Percentiles rank a stretch among this genome's conserved stretches.
These are phyloP conservation scores for Hyppa rectilinea DNA, from an alignment of 2,888 invertebrate genomes.

Conservation along the genomic window DNA sequence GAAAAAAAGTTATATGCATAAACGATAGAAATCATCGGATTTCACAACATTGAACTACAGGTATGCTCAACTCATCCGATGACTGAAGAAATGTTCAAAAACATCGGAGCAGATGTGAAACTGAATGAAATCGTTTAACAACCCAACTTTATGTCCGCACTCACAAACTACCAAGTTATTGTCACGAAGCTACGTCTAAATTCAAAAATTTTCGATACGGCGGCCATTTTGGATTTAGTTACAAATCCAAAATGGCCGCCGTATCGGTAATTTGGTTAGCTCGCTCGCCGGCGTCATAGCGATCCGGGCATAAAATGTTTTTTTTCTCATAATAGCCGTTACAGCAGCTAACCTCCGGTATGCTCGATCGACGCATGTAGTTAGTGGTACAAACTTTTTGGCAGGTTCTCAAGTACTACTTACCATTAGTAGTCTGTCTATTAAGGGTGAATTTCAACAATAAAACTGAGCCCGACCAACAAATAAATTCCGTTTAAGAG, in stretches of 20 bases:
- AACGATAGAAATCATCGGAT: not conserved
- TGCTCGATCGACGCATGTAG: slow-evolving; percentile 12
- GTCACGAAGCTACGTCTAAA: not conserved
- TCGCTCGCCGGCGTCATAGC: slow-evolving; percentile 20
- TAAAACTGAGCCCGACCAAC: too few species aligned
- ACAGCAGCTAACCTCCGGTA: slow-evolving; percentile 1
- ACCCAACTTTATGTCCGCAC: not conserved
- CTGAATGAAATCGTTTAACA: slow-evolving; percentile 16
- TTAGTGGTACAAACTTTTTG: too few species aligned
- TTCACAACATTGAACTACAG: not conserved
- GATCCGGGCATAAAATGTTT: slow-evolving; percentile 19
- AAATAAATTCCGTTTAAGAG: too few species aligned
- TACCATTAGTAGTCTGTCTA: too few species aligned
- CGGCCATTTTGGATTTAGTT: too few species aligned
- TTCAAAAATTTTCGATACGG: too few species aligned
- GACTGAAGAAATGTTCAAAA: not conserved
- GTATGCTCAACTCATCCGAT: not conserved
- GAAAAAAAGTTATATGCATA: too few species aligned
- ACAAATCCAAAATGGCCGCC: slow-evolving; percentile 41
- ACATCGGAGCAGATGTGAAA: not conserved
- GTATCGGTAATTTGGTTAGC: slow-evolving; percentile 27
- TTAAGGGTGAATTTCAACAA: too few species aligned
- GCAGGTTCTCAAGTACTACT: not conserved
- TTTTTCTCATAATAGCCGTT: slow-evolving; percentile 16
- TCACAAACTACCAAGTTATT: slow-evolving; percentile 18